phyloP scores from a whole-genome alignment of 2,113 vertebrate species.

The Engraulis encrasicolus region DNA sequence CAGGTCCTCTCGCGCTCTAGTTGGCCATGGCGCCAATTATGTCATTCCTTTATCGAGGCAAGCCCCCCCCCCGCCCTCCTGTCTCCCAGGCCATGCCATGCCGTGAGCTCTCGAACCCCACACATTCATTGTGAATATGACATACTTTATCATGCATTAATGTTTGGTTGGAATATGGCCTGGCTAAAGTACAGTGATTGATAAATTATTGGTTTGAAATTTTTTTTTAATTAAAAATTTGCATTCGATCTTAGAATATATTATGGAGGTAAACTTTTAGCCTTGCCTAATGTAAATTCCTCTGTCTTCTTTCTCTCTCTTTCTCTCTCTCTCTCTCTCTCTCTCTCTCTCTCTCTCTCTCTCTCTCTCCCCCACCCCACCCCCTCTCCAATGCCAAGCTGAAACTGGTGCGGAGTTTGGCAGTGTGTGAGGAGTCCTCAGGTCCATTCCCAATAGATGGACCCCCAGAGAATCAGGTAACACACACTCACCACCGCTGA shows the following conservation, averaged over 20 bases:
- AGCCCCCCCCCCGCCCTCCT: neutral
- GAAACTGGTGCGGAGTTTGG: constrained; percentile 95
- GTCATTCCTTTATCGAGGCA: constrained; percentile 17
- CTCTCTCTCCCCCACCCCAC: constrained; percentile 60
- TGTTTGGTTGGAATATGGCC: too few relatives aligned
- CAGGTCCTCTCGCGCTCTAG: constrained; percentile 28
- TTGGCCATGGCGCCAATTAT: constrained; percentile 40
- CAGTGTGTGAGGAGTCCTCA: constrained; percentile 95
- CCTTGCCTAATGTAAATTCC: neutral
- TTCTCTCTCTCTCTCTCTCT: neutral
- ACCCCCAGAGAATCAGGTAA: constrained; percentile 87
- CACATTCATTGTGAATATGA: neutral
- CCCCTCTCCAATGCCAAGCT: constrained; percentile 91
- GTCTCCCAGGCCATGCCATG: neutral
- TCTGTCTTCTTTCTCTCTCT: neutral
- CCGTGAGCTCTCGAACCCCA: neutral
- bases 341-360: neutral
- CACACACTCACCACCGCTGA: constrained; percentile 17
- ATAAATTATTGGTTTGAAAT: neutral
- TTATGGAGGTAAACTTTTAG: neutral
- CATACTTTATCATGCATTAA: too few relatives aligned
- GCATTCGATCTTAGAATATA: too few relatives aligned
- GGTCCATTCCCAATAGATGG: constrained; percentile 86
- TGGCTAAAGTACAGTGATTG: too few relatives aligned
- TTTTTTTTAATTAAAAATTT: too few relatives aligned